Conservation (phyloP, 2,797 vertebrate genomes). For the Propithecus perrieri region DNA sequence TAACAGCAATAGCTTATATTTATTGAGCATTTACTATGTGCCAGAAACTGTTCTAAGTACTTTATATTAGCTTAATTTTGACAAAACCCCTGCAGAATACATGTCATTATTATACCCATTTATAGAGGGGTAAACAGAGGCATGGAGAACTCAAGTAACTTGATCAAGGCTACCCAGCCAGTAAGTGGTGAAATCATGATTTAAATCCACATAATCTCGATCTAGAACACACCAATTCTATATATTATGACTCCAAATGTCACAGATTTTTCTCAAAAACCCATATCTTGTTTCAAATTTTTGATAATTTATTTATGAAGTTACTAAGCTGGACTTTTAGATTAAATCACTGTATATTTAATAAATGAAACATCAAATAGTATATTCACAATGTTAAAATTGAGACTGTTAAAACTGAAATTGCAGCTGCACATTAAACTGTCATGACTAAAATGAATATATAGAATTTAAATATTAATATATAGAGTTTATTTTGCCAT, state of each 20-base stretch:
- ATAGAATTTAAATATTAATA: neutral
- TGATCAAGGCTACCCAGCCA: neutral
- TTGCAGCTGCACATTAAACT: neutral
- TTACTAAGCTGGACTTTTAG: neutral
- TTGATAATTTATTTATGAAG: neutral
- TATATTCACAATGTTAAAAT: neutral
- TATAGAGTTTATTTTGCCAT: neutral
- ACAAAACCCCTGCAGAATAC: neutral
- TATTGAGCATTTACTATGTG: neutral
- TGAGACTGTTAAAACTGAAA: neutral
- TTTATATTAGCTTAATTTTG: neutral
- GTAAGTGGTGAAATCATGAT: neutral
- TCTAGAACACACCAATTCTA: conserved; percentile 48
- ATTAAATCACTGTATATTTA: neutral
- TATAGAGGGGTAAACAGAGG: neutral
- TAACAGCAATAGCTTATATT: neutral
- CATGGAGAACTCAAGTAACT: neutral
- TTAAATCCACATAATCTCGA: neutral
- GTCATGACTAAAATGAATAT: neutral
- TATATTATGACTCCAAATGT: conserved; percentile 39
- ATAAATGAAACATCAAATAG: neutral
- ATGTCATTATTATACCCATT: neutral
- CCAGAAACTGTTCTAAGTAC: neutral
- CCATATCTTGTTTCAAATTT: neutral
- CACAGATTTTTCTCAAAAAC: conserved; percentile 55